Conservation (phyloP, 2,888 invertebrate species). For the Camptogramma bilineatum region DNA sequence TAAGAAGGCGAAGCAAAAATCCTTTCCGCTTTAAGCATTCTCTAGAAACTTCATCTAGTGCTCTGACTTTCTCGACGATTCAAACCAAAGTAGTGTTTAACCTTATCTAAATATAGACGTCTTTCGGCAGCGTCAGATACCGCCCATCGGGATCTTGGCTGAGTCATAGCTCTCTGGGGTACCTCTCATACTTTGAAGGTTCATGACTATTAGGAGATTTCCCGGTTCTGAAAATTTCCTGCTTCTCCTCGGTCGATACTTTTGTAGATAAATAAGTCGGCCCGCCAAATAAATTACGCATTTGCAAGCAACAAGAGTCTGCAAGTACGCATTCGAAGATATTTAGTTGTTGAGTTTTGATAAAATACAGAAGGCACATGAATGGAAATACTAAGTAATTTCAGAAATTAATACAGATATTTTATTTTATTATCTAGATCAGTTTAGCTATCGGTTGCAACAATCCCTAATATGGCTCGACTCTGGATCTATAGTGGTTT, state of each 20-base stretch:
- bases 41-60: conserved; percentile 1
- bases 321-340: conserved; percentile 35
- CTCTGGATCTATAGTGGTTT: too few relatives aligned
- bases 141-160: conserved; percentile 70
- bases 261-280: conserved; percentile 58
- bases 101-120: conserved; percentile 62
- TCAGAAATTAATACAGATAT: neutral
- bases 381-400: neutral
- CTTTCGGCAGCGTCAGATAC: conserved; percentile 65
- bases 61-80: conserved; percentile 11
- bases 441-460: too few relatives aligned
- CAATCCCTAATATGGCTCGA: too few relatives aligned
- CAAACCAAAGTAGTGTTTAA: conserved; percentile 41
- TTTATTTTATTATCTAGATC: neutral
- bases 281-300: conserved; percentile 53
- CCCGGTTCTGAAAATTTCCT: conserved; percentile 61
- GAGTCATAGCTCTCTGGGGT: conserved; percentile 75
- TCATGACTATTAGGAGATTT: conserved; percentile 70
- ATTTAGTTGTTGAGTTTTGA: conserved; percentile 37
- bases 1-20: neutral
- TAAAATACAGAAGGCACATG: conserved; percentile 15
- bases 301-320: conserved; percentile 46
- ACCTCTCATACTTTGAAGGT: conserved; percentile 70
- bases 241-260: conserved; percentile 60
- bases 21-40: neutral